Base-by-base conservation (phyloP, 2,888 invertebrate genomes). In the Creontiades dilutus region DNA sequence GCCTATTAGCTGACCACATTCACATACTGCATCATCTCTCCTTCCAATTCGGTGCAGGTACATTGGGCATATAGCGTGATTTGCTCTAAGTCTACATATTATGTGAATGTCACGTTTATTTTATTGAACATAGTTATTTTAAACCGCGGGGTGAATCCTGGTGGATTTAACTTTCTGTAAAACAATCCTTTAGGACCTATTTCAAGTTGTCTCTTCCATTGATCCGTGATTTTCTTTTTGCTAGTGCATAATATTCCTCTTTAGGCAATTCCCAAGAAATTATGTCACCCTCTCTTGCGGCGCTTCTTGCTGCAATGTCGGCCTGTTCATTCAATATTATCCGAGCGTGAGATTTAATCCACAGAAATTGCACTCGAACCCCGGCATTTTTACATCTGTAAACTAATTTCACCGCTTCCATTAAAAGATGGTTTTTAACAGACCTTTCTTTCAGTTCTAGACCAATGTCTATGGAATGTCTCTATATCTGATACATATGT, bases 11-110 rank as follows among this genome's bases (percentile, higher is more conserved):
- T 61, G n/a, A 61, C 61, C 61, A 19, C 61, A 61, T 19, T 61
- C 61, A 61, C 61, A 61, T 19, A 19, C 16, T 61, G 16, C 61
- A 19, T 61, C 61, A 16, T 61, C 61, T 61, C 19, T 61, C 61
- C 61, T 61, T 61, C 61, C 19, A n/a, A 61, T 61, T 19, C 61
- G 61, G 19, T 61, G 16, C n/a, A 61, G 61, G 19, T 61, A 61
- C 61, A 61, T 16, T 61, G 61, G 61, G 61, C 61, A 61, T 16
- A 61, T 61, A n/a, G n/a, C 61, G 19, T 61, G 61, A 19, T 61
- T 61, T 16, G 61, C 16, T 61, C 61, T 61, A 19, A 19, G 61
- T 9, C 61, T 16, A 19, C 61, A 61, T 61, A 61, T 61, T 61
- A 19, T 52, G 52, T 12, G 5, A 37, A 52, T 52, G 9, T 19